Evolutionary conservation across 2,888 invertebrate genomes (phyloP).

Genomic region (Syrista parreyssii): DNA sequence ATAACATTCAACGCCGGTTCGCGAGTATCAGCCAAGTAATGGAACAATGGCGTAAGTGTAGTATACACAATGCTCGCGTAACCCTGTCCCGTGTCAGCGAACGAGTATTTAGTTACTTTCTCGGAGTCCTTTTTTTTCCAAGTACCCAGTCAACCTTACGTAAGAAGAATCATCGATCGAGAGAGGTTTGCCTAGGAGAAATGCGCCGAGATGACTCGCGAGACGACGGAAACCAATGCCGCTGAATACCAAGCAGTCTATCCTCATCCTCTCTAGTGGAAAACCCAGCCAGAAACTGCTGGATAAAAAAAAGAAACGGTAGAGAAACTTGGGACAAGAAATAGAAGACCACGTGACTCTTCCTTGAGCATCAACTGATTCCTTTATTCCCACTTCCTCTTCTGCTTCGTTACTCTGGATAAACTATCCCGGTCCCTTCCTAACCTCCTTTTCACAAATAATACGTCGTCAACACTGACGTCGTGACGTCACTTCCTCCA

Average conservation of each 20-base stretch:
- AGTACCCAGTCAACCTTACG: background rate
- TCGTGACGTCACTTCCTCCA: background rate
- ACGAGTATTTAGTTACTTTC: slow-evolving; percentile 19
- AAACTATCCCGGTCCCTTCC: background rate
- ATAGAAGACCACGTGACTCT: background rate
- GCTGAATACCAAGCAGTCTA: background rate
- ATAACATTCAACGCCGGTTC: background rate
- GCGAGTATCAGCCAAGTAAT: background rate
- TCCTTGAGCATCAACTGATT: background rate
- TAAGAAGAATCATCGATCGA: background rate
- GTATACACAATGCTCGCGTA: background rate
- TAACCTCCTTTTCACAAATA: background rate
- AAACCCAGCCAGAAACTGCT: background rate
- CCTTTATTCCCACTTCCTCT: background rate
- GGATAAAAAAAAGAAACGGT: background rate
- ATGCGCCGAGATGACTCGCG: background rate
- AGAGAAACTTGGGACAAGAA: background rate
- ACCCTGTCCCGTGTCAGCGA: background rate
- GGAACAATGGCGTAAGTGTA: background rate
- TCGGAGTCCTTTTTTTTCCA: slow-evolving; percentile 7
- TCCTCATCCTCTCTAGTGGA: background rate
- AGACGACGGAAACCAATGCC: background rate
- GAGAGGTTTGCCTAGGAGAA: background rate
- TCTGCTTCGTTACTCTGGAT: background rate
- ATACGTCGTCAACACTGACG: background rate